phyloP scores from a whole-genome alignment of 2,113 vertebrate species.

The Parotia lawesii region DNA sequence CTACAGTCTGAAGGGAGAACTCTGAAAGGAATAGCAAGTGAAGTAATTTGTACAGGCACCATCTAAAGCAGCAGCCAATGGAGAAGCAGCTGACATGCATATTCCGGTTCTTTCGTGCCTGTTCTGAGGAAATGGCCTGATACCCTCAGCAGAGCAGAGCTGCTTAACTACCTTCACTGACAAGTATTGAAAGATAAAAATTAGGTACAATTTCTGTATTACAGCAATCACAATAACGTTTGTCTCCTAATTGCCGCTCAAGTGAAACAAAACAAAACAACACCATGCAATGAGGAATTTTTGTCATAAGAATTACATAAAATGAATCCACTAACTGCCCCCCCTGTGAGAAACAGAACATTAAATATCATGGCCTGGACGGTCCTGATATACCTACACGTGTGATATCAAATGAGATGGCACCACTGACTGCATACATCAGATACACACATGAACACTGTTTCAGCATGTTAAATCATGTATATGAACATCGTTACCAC shows the following conservation, averaged over 20 bases:
- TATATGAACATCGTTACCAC: background rate
- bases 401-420: background rate
- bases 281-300: background rate
- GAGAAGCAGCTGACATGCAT: background rate
- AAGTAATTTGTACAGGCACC: background rate
- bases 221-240: slow-evolving; percentile 1
- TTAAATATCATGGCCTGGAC: slow-evolving; percentile 11
- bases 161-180: slow-evolving; percentile 18
- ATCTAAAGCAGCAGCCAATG: background rate
- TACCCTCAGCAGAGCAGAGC: slow-evolving; percentile 8
- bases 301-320: background rate
- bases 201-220: slow-evolving; percentile 27
- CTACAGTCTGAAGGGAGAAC: slow-evolving; percentile 12
- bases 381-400: background rate
- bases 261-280: background rate
- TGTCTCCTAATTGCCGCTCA: slow-evolving; percentile 41
- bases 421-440: background rate
- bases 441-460: background rate
- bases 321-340: slow-evolving; percentile 16
- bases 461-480: background rate
- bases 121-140: slow-evolving; percentile 29
- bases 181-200: slow-evolving; percentile 40
- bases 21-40: background rate
- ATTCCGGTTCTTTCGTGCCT: background rate
- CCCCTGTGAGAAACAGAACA: background rate